These are phyloP conservation scores for Suncus etruscus DNA, from an alignment of 2,113 vertebrate genomes.

Conservation along the genomic window DNA sequence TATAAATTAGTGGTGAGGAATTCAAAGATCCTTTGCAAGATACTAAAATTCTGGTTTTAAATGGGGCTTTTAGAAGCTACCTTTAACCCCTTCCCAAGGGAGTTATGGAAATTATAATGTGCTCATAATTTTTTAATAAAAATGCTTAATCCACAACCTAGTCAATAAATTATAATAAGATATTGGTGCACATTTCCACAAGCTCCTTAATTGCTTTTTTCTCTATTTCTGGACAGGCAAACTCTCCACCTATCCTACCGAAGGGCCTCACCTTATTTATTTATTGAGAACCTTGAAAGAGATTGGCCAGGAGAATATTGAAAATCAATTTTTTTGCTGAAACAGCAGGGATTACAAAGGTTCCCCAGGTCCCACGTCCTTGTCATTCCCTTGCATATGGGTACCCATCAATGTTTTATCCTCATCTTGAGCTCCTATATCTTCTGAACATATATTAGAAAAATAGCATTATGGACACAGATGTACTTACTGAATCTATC, in stretches of 20 bases:
- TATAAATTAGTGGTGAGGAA: neutral
- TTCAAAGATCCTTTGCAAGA: neutral
- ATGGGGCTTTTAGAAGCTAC: neutral
- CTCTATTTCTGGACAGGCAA: neutral
- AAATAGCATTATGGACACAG: neutral
- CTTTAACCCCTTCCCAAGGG: neutral
- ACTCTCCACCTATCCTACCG: too few relatives aligned
- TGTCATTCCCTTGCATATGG: neutral
- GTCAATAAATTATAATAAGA: neutral
- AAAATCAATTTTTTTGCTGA: conserved; percentile 32
- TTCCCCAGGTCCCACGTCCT: neutral
- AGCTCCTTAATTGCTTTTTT: neutral
- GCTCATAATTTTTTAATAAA: neutral
- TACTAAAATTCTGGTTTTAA: neutral
- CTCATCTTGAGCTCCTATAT: rapidly evolving
- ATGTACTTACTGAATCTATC: rapidly evolving
- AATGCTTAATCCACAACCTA: neutral
- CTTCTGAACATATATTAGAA: neutral
- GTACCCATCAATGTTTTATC: neutral
- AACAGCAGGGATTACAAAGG: neutral
- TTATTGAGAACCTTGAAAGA: neutral
- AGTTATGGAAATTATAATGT: rapidly evolving
- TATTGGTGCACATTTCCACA: neutral
- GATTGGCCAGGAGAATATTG: neutral
- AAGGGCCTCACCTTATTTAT: neutral